Percentiles rank a stretch among this genome's conserved stretches.
Conservation (phyloP, 2,888 invertebrate genomes). For the Leptinotarsa juncta region DNA sequence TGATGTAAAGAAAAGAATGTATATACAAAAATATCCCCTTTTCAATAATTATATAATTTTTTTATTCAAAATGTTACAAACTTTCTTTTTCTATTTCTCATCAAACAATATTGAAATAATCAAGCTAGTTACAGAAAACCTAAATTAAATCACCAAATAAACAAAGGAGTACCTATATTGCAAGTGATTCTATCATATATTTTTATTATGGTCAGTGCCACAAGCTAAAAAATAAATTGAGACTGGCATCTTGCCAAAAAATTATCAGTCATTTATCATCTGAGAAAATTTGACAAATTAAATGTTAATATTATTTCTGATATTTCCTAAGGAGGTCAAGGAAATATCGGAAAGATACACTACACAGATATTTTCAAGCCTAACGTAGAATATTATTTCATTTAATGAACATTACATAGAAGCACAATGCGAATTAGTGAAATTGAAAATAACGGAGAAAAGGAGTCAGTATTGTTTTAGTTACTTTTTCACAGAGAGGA, state of each 20-base stretch:
- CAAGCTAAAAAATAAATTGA: not conserved
- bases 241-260: not conserved
- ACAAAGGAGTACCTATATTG: not conserved
- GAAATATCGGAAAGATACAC: not conserved
- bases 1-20: too few species aligned
- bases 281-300: not conserved
- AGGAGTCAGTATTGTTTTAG: not conserved
- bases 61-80: too few species aligned
- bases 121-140: too few species aligned
- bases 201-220: conserved; percentile 1
- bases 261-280: conserved; percentile 2
- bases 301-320: not conserved
- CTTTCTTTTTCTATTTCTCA: too few species aligned
- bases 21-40: too few species aligned
- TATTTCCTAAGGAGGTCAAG: conserved; percentile 1
- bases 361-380: not conserved
- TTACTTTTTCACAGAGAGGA: not conserved
- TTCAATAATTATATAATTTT: too few species aligned
- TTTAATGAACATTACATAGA: conserved; percentile 10
- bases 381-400: not conserved
- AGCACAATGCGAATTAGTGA: not conserved
- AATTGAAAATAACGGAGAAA: not conserved
- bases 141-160: not conserved
- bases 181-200: not conserved
- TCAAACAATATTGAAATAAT: too few species aligned